phyloP scores from a whole-genome alignment of 2,888 invertebrate genomes.

The Diadegma fenestrale region DNA sequence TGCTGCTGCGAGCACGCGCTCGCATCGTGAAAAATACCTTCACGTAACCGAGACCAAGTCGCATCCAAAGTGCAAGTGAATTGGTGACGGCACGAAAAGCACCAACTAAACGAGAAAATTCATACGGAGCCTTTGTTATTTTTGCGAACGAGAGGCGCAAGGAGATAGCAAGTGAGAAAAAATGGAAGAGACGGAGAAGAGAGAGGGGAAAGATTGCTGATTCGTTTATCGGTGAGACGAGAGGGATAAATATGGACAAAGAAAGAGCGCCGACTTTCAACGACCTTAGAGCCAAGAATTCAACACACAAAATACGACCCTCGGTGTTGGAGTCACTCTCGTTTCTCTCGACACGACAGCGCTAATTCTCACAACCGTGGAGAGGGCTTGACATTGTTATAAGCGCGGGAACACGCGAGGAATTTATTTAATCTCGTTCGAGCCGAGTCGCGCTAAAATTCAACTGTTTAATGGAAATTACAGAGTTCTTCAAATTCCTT shows the following conservation, averaged over 20 bases:
- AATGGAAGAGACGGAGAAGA: background rate
- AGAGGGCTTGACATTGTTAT: constrained; percentile 58
- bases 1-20: background rate
- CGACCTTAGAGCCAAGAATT: constrained; percentile 41
- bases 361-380: constrained; percentile 53
- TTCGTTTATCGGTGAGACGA: constrained; percentile 40
- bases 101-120: constrained; percentile 48
- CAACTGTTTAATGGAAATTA: constrained; percentile 10
- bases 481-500: background rate
- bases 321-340: constrained; percentile 52
- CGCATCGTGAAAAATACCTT: constrained; percentile 49
- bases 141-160: background rate
- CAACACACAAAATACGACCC: constrained; percentile 21
- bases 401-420: constrained; percentile 54
- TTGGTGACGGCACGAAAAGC: constrained; percentile 51
- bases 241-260: constrained; percentile 31
- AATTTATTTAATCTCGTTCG: constrained; percentile 57
- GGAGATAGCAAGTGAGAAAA: background rate
- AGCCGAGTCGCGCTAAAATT: constrained; percentile 4
- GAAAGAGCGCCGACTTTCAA: constrained; percentile 53
- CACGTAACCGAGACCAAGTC: constrained; percentile 42
- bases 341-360: constrained; percentile 49
- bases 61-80: constrained; percentile 45
- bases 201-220: constrained; percentile 27
- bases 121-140: constrained; percentile 2